Conservation (phyloP, 2,888 invertebrate species). For the Drosophila atroscutellata region DNA sequence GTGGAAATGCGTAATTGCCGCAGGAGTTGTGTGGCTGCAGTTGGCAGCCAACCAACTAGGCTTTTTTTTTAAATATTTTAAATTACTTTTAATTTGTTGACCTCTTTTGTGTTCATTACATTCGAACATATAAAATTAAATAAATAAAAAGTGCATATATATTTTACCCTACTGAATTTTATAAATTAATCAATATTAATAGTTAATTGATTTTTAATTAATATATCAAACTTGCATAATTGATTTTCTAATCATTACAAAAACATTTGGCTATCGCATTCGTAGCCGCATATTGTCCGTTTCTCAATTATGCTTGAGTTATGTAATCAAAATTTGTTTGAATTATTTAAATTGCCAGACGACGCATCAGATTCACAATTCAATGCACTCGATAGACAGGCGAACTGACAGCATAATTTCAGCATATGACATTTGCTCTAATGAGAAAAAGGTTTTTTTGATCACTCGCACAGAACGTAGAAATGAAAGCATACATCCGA, state of each 20-base stretch:
- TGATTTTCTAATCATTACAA: background rate
- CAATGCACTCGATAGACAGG: conserved; percentile 52
- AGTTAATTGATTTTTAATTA: background rate
- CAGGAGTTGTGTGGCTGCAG: conserved; percentile 23
- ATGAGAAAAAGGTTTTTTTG: conserved; percentile 63
- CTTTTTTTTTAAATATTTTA: conserved; percentile 29
- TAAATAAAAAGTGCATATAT: background rate
- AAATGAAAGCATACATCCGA: conserved; percentile 5
- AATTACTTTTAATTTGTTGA: background rate
- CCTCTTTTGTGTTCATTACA: background rate
- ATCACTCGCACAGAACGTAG: conserved; percentile 6
- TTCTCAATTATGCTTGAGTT: background rate
- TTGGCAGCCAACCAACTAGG: conserved; percentile 27
- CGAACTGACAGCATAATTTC: conserved; percentile 77
- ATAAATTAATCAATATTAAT: background rate
- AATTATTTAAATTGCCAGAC: conserved; percentile 49
- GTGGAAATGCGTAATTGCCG: conserved; percentile 72
- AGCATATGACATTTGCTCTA: conserved; percentile 71
- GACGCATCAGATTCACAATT: conserved; percentile 35
- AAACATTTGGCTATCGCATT: background rate
- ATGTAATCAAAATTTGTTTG: conserved; percentile 5
- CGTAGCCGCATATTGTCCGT: background rate
- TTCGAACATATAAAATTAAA: no score
- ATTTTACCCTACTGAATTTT: background rate
- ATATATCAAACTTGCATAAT: background rate